Evolutionary conservation across 2,797 vertebrate species (phyloP).

Genomic region (Neosilurus mollespiculum): DNA sequence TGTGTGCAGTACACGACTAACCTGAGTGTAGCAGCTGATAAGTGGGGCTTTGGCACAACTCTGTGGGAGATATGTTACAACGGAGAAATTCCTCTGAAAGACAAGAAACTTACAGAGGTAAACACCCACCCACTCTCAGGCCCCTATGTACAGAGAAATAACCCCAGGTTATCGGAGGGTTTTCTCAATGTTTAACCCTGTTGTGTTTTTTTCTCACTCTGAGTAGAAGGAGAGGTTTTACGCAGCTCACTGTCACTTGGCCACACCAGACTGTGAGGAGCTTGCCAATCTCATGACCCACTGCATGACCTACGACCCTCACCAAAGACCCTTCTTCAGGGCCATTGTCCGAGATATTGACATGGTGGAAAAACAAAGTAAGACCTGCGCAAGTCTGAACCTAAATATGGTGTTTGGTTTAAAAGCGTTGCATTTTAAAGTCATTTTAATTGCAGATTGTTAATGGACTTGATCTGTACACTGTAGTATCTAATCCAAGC

Average conservation of each 20-base stretch:
- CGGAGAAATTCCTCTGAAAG: slow-evolving; percentile 91
- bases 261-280: slow-evolving; percentile 87
- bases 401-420: neutral
- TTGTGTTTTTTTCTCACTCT: slow-evolving; percentile 22
- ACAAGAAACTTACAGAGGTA: slow-evolving; percentile 94
- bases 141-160: neutral
- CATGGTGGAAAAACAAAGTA: slow-evolving; percentile 86
- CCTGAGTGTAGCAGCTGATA: slow-evolving; percentile 88
- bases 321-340: slow-evolving; percentile 93
- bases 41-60: slow-evolving; percentile 97
- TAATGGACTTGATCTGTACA: neutral
- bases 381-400: neutral
- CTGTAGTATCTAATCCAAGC: too few species aligned
- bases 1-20: slow-evolving; percentile 84
- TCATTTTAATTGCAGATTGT: neutral
- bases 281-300: slow-evolving; percentile 93
- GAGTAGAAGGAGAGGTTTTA: slow-evolving; percentile 96
- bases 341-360: slow-evolving; percentile 96
- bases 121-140: neutral
- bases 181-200: neutral
- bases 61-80: slow-evolving; percentile 99
- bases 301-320: slow-evolving; percentile 97
- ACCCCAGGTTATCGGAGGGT: neutral
- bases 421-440: neutral
- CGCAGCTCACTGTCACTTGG: slow-evolving; percentile 81